Percentiles rank a stretch among this genome's conserved stretches.
These are phyloP conservation scores for Lagria hirta DNA, from an alignment of 2,888 invertebrate species.

Conservation along the genomic window DNA sequence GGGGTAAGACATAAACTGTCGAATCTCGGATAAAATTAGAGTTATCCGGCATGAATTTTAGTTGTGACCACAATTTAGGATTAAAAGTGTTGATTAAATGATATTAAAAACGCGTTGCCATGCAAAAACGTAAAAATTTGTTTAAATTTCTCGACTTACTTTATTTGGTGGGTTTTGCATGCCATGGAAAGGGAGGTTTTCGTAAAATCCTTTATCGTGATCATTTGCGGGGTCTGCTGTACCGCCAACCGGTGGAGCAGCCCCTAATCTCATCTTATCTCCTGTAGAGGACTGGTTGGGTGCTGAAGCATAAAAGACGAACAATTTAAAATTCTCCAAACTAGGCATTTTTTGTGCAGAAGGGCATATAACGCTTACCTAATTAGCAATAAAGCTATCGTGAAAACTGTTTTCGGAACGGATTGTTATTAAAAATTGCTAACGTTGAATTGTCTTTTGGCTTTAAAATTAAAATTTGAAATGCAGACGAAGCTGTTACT, in stretches of 20 bases:
- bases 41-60: too few relatives aligned
- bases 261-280: constrained; percentile 57
- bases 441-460: too few relatives aligned
- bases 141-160: constrained; percentile 61
- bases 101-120: too few relatives aligned
- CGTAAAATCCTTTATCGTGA: constrained; percentile 84
- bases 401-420: constrained; percentile 10
- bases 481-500: too few relatives aligned
- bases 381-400: constrained; percentile 28
- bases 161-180: constrained; percentile 92
- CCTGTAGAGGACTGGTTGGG: constrained; percentile 57
- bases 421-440: too few relatives aligned
- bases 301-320: constrained; percentile 46
- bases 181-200: constrained; percentile 94
- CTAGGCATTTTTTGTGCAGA: constrained; percentile 16
- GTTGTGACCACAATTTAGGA: too few relatives aligned
- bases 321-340: constrained; percentile 26
- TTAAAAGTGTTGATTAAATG: too few relatives aligned
- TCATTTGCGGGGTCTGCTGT: constrained; percentile 70
- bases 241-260: constrained; percentile 53
- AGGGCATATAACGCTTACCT: constrained; percentile 26
- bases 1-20: too few relatives aligned
- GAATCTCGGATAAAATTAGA: too few relatives aligned
- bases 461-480: too few relatives aligned
- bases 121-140: constrained; percentile 16